A percentile compares a stretch with the other conserved stretches of the same genome.
Evolutionary conservation across 2,888 invertebrate species (phyloP).

Genomic region (Punctoribates punctum): DNA sequence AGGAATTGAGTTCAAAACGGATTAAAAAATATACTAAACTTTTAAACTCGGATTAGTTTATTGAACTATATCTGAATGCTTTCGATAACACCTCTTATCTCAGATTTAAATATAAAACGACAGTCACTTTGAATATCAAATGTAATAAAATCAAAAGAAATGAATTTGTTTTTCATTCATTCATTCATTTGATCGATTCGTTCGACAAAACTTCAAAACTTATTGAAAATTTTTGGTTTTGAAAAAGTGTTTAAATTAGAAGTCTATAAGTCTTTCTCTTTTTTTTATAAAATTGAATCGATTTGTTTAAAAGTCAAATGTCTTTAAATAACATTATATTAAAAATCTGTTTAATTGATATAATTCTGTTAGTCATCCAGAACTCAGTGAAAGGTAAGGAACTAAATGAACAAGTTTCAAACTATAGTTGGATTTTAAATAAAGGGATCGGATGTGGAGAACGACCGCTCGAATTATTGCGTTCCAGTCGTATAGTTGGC

Average conservation of each 20-base stretch:
- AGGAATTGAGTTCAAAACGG: no score
- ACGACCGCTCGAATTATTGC: background rate
- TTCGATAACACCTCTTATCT: background rate
- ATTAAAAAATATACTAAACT: no score
- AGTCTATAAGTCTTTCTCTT: background rate
- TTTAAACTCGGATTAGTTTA: no score
- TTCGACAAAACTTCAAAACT: no score
- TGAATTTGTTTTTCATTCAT: background rate
- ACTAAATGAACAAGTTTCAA: background rate
- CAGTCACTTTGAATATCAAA: no score
- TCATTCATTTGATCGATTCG: background rate
- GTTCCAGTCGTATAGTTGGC: constrained; percentile 38
- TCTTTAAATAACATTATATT: background rate
- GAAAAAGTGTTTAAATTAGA: no score
- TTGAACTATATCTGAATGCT: no score
- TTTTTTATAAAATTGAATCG: background rate
- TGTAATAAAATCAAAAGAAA: no score
- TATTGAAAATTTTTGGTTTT: no score
- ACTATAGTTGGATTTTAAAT: background rate
- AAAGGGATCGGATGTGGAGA: constrained; percentile 10
- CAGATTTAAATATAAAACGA: background rate
- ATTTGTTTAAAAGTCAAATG: background rate
- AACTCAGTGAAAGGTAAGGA: background rate
- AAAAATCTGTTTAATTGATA: background rate
- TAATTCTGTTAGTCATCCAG: background rate